phyloP scores from a whole-genome alignment of 2,113 vertebrate species.

The Zingel zingel region DNA sequence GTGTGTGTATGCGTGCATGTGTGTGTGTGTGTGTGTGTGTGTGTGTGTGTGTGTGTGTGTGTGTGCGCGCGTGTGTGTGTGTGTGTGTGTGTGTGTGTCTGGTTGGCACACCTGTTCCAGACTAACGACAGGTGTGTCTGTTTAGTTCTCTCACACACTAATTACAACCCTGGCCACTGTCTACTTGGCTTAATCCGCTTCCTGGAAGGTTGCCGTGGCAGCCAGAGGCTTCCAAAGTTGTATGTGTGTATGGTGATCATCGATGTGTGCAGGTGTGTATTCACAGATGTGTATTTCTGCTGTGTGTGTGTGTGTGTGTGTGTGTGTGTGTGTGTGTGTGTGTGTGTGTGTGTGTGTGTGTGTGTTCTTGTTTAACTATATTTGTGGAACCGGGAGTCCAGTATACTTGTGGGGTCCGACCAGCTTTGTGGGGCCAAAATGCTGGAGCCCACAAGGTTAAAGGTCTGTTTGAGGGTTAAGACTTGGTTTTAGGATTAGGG shows the following conservation, averaged over 20 bases:
- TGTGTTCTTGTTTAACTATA: not conserved
- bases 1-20: slow-evolving; percentile 6
- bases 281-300: too few species aligned
- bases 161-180: slow-evolving; percentile 55
- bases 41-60: not conserved
- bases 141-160: slow-evolving; percentile 31
- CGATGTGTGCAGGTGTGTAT: not conserved
- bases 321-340: slow-evolving; percentile 3
- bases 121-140: slow-evolving; percentile 54
- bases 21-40: slow-evolving; percentile 19
- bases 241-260: slow-evolving; percentile 24
- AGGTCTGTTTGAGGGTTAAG: too few species aligned
- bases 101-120: slow-evolving; percentile 24
- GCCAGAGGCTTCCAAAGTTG: slow-evolving; percentile 23
- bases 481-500: too few species aligned
- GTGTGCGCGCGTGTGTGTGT: slow-evolving; percentile 10
- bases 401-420: too few species aligned
- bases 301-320: not conserved
- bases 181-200: slow-evolving; percentile 35
- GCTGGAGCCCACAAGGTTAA: too few species aligned
- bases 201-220: slow-evolving; percentile 43
- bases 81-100: slow-evolving; percentile 20
- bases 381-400: too few species aligned
- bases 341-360: not conserved
- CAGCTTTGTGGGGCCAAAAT: too few species aligned